Evolutionary conservation across 2,797 vertebrate species (phyloP), one percentile per base, ranked within the genome.

Genomic region (Podarcis siculus): DNA sequence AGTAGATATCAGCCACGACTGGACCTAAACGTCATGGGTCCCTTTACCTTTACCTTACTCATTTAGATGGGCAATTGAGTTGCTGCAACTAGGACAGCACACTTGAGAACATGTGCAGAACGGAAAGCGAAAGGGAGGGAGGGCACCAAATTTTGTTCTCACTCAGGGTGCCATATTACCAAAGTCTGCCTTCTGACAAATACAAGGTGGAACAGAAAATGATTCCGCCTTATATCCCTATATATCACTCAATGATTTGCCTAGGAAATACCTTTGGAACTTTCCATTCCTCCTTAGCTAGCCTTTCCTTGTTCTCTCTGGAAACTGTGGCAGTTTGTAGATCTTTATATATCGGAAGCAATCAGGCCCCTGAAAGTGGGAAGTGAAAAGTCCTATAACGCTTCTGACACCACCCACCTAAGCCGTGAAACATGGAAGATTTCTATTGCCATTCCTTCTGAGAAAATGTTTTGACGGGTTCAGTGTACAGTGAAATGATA

Each of bases 381-480:
- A 84, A 92, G 91, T 92, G 95, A 94, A 89, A 93, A 93, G 86
- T 86, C 88, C 94, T 93, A 72, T 89, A 90, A 94, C 89, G 82
- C 83, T 93, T 92, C 94, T 93, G 91, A 95, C 84, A 85, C 85
- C 86, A 93, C 82, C 91, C 87, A 94, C 90, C 95, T 94, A 93
- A 93, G 88, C 90, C 89, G 92, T 95, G 94, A 96, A 96, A 95
- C 96, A 94, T 90, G 55, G 88, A 95, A 83, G 92, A 30, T 86
- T 94, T 94, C 86, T 96, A 87, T 96, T 95, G 90, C 88, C 85
- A 91, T 95, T 95, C 92, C 81, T 95, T 96, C 90, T 93, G 94
- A 90, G 94, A 95, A 97, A 97, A 96, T 97, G 96, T 97, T 98
- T 97, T 96, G 96, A 96, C 77, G 93, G 90, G 90, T 96, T 97